Conservation (phyloP, 2,888 invertebrate species). For the Trypoxylon attenuatum region DNA sequence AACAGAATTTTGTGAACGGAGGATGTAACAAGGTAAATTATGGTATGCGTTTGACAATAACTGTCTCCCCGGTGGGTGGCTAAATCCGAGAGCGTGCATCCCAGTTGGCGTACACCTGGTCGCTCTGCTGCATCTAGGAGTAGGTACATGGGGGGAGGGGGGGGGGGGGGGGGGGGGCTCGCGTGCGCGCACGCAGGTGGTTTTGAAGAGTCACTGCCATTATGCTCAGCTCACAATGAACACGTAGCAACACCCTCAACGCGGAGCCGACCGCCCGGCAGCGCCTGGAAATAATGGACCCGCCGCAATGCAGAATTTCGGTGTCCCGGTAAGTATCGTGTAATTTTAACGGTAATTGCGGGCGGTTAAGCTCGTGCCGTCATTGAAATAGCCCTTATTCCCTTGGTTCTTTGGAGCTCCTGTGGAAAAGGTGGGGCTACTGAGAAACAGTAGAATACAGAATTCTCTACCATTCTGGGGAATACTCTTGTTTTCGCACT, state of each 20-base stretch:
- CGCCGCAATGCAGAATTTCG: constrained; percentile 67
- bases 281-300: constrained; percentile 63
- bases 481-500: neutral
- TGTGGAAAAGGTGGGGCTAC: neutral
- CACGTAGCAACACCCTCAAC: constrained; percentile 28
- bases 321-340: constrained; percentile 65
- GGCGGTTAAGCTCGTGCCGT: constrained; percentile 57
- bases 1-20: neutral
- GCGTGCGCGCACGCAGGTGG: constrained; percentile 38
- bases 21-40: neutral
- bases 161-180: constrained; percentile 1
- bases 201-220: constrained; percentile 45
- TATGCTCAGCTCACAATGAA: constrained; percentile 53
- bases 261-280: constrained; percentile 16
- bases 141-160: too few relatives aligned
- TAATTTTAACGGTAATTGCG: constrained; percentile 68
- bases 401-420: constrained; percentile 14
- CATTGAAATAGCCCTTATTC: constrained; percentile 66
- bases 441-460: neutral
- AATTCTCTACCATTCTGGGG: constrained; percentile 31
- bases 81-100: constrained; percentile 14
- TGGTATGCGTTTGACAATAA: neutral
- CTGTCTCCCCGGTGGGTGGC: constrained; percentile 2
- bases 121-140: too few relatives aligned
- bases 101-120: constrained; percentile 36